Percentiles rank a stretch among this genome's conserved stretches.
phyloP scores from a whole-genome alignment of 2,113 vertebrate species.

The Lontra canadensis region DNA sequence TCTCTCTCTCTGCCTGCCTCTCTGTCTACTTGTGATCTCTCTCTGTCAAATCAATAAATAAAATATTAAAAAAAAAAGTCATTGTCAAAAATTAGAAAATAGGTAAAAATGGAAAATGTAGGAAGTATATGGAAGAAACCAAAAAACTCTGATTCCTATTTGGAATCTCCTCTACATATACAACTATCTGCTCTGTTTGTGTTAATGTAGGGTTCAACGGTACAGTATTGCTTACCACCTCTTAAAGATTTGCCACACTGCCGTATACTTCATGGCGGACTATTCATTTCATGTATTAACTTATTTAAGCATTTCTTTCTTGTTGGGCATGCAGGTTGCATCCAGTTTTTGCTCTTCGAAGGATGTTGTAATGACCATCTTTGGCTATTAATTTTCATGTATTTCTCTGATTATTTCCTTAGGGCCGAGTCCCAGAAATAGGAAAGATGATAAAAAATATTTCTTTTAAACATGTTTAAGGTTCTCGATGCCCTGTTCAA shows the following conservation, averaged over 20 bases:
- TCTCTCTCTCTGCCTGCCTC: too few species aligned
- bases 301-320: constrained; percentile 21
- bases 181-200: not conserved
- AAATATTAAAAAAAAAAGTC: constrained; percentile 1
- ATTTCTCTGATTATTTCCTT: constrained; percentile 16
- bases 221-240: not conserved
- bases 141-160: not conserved
- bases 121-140: not conserved
- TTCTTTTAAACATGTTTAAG: constrained; percentile 11
- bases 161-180: not conserved
- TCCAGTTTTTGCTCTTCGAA: not conserved
- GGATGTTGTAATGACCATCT: not conserved
- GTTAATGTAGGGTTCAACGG: not conserved
- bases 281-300: not conserved
- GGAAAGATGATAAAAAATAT: not conserved
- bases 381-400: not conserved
- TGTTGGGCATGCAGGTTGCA: not conserved
- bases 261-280: not conserved
- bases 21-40: too few species aligned
- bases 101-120: constrained; percentile 11
- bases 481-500: not conserved
- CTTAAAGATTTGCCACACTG: not conserved
- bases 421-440: not conserved
- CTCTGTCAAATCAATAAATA: too few species aligned
- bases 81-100: constrained; percentile 33